phyloP scores from a whole-genome alignment of 1,140 invertebrate species.

The Drosophila nasuta region DNA sequence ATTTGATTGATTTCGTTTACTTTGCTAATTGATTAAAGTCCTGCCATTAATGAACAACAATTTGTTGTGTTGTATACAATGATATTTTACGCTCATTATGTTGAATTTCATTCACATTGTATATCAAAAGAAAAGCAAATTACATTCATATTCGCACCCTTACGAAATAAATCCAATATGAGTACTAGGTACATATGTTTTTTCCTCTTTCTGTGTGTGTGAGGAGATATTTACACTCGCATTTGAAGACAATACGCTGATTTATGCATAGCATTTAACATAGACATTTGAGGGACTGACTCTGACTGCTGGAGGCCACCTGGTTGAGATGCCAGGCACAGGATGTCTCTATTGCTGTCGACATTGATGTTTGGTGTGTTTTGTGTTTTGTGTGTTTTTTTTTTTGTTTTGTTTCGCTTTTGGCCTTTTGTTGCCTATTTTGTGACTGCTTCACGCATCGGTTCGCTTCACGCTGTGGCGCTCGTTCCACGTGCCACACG shows the following conservation, averaged over 20 bases:
- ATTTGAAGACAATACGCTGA: slow-evolving; percentile 36
- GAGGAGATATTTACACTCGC: neutral
- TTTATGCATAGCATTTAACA: slow-evolving; percentile 44
- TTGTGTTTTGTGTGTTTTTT: too few relatives aligned
- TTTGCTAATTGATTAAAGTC: neutral
- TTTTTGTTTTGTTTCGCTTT: neutral
- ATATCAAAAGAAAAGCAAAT: neutral
- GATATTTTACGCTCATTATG: slow-evolving; percentile 14
- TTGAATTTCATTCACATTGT: slow-evolving; percentile 1
- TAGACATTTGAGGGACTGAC: slow-evolving; percentile 16
- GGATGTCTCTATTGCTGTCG: slow-evolving; percentile 28
- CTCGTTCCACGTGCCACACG: slow-evolving; percentile 2
- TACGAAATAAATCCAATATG: slow-evolving; percentile 4
- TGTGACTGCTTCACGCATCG: slow-evolving; percentile 38
- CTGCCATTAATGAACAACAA: neutral
- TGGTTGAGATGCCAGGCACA: slow-evolving; percentile 33
- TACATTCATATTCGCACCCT: neutral
- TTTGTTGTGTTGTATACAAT: neutral
- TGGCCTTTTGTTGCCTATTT: slow-evolving; percentile 14
- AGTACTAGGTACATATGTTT: neutral
- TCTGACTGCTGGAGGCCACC: slow-evolving; percentile 22
- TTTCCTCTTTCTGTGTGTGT: neutral
- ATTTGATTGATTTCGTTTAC: neutral
- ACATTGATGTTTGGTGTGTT: slow-evolving; percentile 25
- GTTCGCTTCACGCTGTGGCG: slow-evolving; percentile 33